Conservation (phyloP, 2,113 vertebrate genomes). For the Ranitomeya imitator region DNA sequence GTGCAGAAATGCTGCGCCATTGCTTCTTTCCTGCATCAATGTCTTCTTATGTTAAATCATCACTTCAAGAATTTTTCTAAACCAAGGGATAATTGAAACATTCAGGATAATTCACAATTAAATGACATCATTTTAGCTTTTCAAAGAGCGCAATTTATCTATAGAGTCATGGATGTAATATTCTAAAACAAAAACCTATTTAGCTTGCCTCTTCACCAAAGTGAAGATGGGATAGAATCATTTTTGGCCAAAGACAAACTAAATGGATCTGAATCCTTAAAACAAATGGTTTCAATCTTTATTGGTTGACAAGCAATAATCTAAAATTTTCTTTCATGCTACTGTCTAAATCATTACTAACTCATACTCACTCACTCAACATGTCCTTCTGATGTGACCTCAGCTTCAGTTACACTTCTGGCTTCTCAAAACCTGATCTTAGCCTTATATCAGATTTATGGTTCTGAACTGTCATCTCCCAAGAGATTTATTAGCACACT, state of each 20-base stretch:
- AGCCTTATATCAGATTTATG: conserved; percentile 4
- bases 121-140: background rate
- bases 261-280: background rate
- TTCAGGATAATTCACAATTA: background rate
- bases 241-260: background rate
- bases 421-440: background rate
- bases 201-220: background rate
- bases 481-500: background rate
- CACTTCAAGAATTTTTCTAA: no score
- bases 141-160: background rate
- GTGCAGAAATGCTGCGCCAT: no score
- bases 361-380: conserved; percentile 11
- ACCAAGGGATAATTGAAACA: no score
- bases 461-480: conserved; percentile 4
- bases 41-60: no score
- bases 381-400: background rate
- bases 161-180: background rate
- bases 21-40: no score
- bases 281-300: background rate
- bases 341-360: background rate
- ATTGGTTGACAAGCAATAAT: background rate
- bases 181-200: background rate
- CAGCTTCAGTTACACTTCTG: background rate
- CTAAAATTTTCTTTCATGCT: background rate
- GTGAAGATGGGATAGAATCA: background rate